Conservation (phyloP, 2,113 vertebrate genomes). For the Galbula dea region DNA sequence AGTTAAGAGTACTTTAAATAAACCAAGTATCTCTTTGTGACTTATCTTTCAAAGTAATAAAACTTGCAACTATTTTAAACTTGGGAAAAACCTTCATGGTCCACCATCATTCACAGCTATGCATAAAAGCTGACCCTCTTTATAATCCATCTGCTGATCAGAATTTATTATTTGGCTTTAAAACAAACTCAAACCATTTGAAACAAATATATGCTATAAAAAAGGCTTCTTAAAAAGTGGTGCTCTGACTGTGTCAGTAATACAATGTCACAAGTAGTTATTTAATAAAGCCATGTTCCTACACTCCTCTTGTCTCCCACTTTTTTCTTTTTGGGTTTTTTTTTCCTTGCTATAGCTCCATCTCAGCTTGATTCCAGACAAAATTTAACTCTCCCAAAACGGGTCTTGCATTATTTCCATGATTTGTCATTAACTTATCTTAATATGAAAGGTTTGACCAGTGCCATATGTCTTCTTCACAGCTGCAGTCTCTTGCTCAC, state of each 20-base stretch:
- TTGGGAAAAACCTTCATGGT: not conserved
- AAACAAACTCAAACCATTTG: not conserved
- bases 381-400: not conserved
- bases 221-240: not conserved
- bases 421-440: not conserved
- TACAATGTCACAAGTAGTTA: not conserved
- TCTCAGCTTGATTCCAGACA: not conserved
- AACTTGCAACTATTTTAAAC: not conserved
- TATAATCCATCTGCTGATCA: not conserved
- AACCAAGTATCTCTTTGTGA: not conserved
- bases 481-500: not conserved
- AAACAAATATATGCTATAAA: not conserved
- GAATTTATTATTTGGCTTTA: not conserved
- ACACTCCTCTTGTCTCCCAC: not conserved
- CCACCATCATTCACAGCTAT: not conserved
- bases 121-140: not conserved
- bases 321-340: not conserved
- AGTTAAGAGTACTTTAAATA: not conserved
- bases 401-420: not conserved
- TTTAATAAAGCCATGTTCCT: not conserved
- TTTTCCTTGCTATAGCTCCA: not conserved
- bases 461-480: fast-evolving
- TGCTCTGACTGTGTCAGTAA: not conserved
- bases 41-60: not conserved
- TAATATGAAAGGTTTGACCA: not conserved